Evolutionary conservation across 2,113 vertebrate genomes (phyloP).

Genomic region (Cnemophilus loriae): DNA sequence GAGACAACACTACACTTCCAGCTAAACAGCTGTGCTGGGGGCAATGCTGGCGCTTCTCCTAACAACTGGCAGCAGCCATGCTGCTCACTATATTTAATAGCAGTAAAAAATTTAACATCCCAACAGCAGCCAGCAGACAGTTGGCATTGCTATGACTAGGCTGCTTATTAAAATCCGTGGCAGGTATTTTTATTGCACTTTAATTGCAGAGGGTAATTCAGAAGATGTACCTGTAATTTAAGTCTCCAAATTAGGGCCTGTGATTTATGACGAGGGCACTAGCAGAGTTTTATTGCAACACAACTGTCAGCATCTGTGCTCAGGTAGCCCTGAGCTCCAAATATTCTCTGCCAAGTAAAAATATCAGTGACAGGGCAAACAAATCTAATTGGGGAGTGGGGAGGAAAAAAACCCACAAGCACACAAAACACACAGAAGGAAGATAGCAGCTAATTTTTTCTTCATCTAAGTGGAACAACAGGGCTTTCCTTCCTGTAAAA

Average conservation of each 20-base stretch:
- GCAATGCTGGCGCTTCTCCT: background rate
- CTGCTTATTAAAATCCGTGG: background rate
- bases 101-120: background rate
- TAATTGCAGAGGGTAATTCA: background rate
- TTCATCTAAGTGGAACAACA: background rate
- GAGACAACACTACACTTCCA: background rate
- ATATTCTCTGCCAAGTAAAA: background rate
- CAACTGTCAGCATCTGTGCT: background rate
- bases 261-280: background rate
- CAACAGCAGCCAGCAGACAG: background rate
- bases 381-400: background rate
- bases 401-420: background rate
- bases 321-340: background rate
- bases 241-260: background rate
- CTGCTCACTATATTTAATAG: background rate
- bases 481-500: background rate
- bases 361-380: background rate
- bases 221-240: background rate
- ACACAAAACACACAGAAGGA: background rate
- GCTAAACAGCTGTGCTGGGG: background rate
- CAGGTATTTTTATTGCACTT: constrained; percentile 13
- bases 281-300: background rate
- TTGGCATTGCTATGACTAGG: background rate
- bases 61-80: background rate
- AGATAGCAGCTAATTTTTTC: background rate